Evolutionary conservation across 2,888 invertebrate species (phyloP).

Genomic region (Lepidochrysops patricia): DNA sequence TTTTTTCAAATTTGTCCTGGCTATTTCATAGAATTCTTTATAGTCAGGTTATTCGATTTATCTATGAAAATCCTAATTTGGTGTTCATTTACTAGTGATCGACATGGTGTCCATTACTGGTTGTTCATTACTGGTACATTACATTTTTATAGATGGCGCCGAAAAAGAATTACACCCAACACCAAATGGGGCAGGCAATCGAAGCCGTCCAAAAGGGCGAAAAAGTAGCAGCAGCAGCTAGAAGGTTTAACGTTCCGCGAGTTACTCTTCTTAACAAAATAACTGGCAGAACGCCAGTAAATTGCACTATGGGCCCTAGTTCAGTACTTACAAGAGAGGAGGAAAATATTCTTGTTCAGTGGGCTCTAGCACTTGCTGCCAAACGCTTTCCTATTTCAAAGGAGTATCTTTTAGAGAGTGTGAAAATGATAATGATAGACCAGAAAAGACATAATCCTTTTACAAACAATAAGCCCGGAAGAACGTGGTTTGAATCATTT

Average conservation of each 20-base stretch:
- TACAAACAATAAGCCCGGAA: conserved; percentile 1
- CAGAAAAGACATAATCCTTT: conserved; percentile 5
- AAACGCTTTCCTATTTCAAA: background rate
- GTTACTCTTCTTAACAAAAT: background rate
- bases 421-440: background rate
- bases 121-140: too few relatives aligned
- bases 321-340: background rate
- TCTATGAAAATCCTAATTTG: background rate
- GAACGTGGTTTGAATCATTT: background rate
- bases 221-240: background rate
- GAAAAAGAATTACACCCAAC: background rate
- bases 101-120: too few relatives aligned
- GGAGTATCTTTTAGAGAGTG: background rate
- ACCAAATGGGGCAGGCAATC: background rate
- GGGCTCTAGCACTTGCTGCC: background rate
- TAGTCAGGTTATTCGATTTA: background rate
- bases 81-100: too few relatives aligned
- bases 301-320: background rate
- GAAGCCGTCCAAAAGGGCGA: background rate
- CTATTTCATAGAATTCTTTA: background rate
- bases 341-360: background rate
- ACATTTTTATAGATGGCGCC: background rate
- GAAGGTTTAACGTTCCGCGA: background rate
- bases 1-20: background rate
- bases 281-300: background rate